Evolutionary conservation across 2,797 vertebrate genomes (phyloP).

Genomic region (Sebastes hubbsi): DNA sequence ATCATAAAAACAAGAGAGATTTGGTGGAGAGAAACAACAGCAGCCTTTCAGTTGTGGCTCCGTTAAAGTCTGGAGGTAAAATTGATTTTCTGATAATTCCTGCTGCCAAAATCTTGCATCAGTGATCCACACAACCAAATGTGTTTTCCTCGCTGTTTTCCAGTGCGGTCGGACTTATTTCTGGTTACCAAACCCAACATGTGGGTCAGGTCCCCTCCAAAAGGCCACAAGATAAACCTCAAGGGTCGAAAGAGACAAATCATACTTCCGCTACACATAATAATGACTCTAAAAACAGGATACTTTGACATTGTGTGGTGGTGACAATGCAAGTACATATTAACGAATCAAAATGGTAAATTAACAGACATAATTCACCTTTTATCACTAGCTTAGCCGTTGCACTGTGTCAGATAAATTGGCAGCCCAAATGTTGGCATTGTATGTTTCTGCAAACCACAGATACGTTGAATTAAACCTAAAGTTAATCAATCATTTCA

Average conservation of each 20-base stretch:
- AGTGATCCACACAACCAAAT: accelerated
- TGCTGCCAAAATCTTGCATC: no score
- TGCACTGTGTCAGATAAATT: neutral
- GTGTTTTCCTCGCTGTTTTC: neutral
- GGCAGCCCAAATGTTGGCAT: neutral
- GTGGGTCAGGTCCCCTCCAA: neutral
- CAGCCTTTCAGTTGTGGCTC: neutral
- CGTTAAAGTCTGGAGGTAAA: neutral
- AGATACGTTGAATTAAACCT: no score
- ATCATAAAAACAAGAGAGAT: neutral
- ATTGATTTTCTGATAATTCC: neutral
- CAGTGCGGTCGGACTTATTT: neutral
- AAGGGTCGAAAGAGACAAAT: accelerated
- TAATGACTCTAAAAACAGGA: neutral
- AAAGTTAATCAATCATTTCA: no score
- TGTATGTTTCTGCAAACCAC: no score
- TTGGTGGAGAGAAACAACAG: no score
- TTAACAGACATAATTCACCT: neutral
- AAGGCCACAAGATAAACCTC: neutral
- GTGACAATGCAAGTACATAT: neutral
- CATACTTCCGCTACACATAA: neutral
- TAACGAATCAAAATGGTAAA: neutral
- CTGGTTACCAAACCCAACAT: neutral
- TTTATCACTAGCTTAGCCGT: neutral
- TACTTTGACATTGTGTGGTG: neutral